Evolutionary conservation across 2,888 invertebrate species (phyloP).

Genomic region (Neoaliturus tenellus): DNA sequence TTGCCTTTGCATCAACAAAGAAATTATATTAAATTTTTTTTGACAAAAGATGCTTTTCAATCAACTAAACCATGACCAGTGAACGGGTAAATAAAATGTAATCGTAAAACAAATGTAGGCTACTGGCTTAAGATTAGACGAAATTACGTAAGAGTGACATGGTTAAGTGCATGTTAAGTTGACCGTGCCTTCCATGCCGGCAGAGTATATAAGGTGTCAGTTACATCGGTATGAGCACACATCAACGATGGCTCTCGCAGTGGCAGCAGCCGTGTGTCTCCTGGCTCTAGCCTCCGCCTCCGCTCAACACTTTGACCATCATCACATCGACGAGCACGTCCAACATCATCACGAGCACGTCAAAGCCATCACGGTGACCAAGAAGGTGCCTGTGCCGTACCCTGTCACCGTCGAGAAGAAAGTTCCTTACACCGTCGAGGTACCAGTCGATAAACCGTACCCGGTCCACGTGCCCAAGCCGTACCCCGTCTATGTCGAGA

Average conservation of each 20-base stretch:
- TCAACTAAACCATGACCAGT: too few relatives aligned
- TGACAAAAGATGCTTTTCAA: too few relatives aligned
- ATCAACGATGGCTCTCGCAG: neutral
- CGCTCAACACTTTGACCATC: conserved; percentile 4
- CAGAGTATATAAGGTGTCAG: neutral
- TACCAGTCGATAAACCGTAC: conserved; percentile 44
- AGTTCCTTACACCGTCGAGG: conserved; percentile 35
- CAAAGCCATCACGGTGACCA: conserved; percentile 32
- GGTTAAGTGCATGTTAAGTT: neutral
- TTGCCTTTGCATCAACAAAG: too few relatives aligned
- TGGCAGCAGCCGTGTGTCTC: conserved; percentile 8
- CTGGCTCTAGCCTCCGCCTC: conserved; percentile 15
- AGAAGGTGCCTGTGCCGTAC: conserved; percentile 57
- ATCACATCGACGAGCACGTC: conserved; percentile 10
- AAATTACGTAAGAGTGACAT: neutral
- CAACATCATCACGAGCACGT: conserved; percentile 38
- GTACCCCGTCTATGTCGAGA: conserved; percentile 46
- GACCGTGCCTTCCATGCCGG: neutral
- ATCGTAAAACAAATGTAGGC: too few relatives aligned
- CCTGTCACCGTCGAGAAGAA: conserved; percentile 37
- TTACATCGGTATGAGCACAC: neutral
- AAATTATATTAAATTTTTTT: too few relatives aligned
- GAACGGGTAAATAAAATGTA: too few relatives aligned
- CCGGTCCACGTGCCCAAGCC: conserved; percentile 40
- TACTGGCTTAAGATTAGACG: too few relatives aligned